Evolutionary conservation across 2,888 invertebrate genomes (phyloP).

Genomic region (Abscondita cerata): DNA sequence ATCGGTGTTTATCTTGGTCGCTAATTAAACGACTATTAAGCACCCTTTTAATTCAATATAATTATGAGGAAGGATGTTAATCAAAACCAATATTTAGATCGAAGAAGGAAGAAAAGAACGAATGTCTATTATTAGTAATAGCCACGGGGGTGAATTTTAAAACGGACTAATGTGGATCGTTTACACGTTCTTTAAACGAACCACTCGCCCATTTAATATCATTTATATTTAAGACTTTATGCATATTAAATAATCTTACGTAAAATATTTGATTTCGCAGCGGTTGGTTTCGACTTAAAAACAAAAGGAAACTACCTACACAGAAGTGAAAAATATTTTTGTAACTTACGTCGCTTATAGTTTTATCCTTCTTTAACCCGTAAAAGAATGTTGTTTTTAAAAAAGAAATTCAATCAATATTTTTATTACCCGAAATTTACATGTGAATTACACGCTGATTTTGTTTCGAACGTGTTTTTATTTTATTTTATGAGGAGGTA

Average conservation of each 20-base stretch:
- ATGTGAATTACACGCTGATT: conserved; percentile 37
- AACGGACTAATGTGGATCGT: conserved; percentile 33
- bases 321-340: conserved; percentile 42
- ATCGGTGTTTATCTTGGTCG: conserved; percentile 24
- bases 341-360: conserved; percentile 15
- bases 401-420: conserved; percentile 33
- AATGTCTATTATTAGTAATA: conserved; percentile 30
- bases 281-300: conserved; percentile 36
- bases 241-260: conserved; percentile 37
- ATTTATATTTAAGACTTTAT: conserved; percentile 34
- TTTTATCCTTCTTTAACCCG: conserved; percentile 4
- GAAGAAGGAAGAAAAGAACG: not conserved
- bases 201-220: conserved; percentile 32
- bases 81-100: conserved; percentile 33
- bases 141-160: conserved; percentile 33
- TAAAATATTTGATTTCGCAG: conserved; percentile 37
- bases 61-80: conserved; percentile 25
- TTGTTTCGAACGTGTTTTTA: conserved; percentile 5
- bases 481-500: conserved; percentile 29
- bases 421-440: conserved; percentile 41
- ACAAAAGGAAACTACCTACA: conserved; percentile 42
- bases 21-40: conserved; percentile 30
- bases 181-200: conserved; percentile 31
- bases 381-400: not conserved
- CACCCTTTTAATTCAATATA: conserved; percentile 29